Evolutionary conservation across 2,888 invertebrate species (phyloP).

Genomic region (Lordiphosa andalusiaca): DNA sequence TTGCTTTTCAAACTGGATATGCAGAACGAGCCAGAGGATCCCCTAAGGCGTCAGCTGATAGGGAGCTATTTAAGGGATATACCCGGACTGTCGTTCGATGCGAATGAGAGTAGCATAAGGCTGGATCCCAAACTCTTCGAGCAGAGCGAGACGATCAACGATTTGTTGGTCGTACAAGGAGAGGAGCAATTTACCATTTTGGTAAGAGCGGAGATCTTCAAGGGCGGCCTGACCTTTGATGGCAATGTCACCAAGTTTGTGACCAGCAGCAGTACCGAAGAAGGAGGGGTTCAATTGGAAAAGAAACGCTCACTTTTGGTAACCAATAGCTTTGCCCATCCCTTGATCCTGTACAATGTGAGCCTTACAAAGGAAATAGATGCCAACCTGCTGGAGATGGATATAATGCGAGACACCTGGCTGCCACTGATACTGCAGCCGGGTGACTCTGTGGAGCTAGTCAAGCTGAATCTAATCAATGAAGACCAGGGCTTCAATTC

Average conservation of each 20-base stretch:
- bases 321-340: slow-evolving; percentile 87
- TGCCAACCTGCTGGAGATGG: slow-evolving; percentile 46
- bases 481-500: slow-evolving; percentile 66
- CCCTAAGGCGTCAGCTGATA: slow-evolving; percentile 34
- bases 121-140: slow-evolving; percentile 71
- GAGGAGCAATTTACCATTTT: slow-evolving; percentile 63
- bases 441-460: slow-evolving; percentile 65
- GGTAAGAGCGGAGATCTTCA: slow-evolving; percentile 78
- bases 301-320: slow-evolving; percentile 83
- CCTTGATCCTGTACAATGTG: slow-evolving; percentile 87
- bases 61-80: slow-evolving; percentile 50
- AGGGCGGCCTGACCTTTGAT: slow-evolving; percentile 71
- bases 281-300: slow-evolving; percentile 53
- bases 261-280: slow-evolving; percentile 51
- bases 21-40: slow-evolving; percentile 48
- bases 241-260: slow-evolving; percentile 75
- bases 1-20: slow-evolving; percentile 81
- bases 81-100: slow-evolving; percentile 61
- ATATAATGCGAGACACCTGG: slow-evolving; percentile 15
- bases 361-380: slow-evolving; percentile 81
- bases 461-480: slow-evolving; percentile 71
- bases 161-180: slow-evolving; percentile 60
- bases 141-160: slow-evolving; percentile 63
- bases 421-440: slow-evolving; percentile 61
- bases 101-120: slow-evolving; percentile 65